phyloP scores from a whole-genome alignment of 2,797 vertebrate species.

The Rhabdomys pumilio region DNA sequence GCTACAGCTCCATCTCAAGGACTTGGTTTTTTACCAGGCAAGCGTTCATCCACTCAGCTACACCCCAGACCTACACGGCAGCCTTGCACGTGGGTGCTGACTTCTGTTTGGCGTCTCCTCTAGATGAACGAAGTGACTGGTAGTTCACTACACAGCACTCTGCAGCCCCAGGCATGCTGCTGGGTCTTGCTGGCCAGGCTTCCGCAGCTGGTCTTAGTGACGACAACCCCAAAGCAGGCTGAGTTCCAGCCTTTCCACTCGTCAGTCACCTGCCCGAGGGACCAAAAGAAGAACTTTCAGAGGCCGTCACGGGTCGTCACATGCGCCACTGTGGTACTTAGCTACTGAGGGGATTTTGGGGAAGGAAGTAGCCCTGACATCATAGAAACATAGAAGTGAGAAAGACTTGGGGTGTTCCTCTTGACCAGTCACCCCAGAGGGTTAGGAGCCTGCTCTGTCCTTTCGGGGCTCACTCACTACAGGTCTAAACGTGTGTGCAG shows the following conservation, averaged over 20 bases:
- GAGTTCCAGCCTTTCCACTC: background rate
- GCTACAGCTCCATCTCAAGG: background rate
- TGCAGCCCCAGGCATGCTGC: background rate
- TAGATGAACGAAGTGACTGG: background rate
- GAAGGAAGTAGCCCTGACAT: conserved; percentile 75
- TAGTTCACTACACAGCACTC: fast-evolving
- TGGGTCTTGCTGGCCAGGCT: background rate
- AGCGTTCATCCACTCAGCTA: background rate
- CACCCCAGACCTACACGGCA: background rate
- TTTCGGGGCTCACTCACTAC: background rate
- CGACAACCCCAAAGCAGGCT: background rate
- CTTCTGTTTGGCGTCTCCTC: background rate
- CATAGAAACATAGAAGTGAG: conserved; percentile 70
- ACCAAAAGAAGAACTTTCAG: conserved; percentile 81
- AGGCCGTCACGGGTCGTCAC: conserved; percentile 18
- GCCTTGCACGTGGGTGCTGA: background rate
- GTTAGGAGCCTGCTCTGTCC: background rate
- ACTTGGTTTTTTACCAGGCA: background rate
- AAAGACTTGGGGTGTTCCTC: background rate
- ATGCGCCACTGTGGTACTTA: background rate
- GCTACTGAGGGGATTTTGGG: conserved; percentile 13
- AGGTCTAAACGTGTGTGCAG: background rate
- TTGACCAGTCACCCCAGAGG: background rate
- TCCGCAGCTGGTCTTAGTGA: background rate
- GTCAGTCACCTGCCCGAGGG: background rate